A percentile compares a stretch with the other conserved stretches of the same genome.
These are phyloP conservation scores for Cynopterus brachyotis DNA, from an alignment of 2,113 vertebrate species.

Conservation along the genomic window DNA sequence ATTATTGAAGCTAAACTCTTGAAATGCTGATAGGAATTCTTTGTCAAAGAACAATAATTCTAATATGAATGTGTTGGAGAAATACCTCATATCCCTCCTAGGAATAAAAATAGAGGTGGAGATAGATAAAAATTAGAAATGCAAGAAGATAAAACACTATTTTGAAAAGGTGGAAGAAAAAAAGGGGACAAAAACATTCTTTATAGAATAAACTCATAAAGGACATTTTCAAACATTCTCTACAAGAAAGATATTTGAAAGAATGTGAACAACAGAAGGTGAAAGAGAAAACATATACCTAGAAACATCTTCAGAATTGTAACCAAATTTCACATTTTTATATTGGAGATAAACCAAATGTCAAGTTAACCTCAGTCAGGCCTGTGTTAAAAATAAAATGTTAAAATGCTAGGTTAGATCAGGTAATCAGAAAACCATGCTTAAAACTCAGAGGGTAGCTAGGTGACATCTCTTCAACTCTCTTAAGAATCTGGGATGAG, in stretches of 20 bases:
- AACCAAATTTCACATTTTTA: slow-evolving; percentile 56
- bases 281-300: slow-evolving; percentile 20
- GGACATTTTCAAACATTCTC: slow-evolving; percentile 35
- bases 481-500: slow-evolving; percentile 36
- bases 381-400: slow-evolving; percentile 60
- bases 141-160: slow-evolving; percentile 43
- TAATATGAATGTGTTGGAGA: background rate
- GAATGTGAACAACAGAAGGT: background rate
- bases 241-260: background rate
- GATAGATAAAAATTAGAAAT: slow-evolving; percentile 37
- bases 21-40: slow-evolving; percentile 59
- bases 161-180: slow-evolving; percentile 36
- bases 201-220: slow-evolving; percentile 21
- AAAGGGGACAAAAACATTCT: background rate
- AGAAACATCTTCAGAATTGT: slow-evolving; percentile 30
- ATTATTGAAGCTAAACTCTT: slow-evolving; percentile 62
- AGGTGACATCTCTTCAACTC: slow-evolving; percentile 46
- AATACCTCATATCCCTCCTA: slow-evolving; percentile 45
- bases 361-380: slow-evolving; percentile 37
- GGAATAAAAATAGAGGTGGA: slow-evolving; percentile 56
- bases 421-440: slow-evolving; percentile 38
- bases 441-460: slow-evolving; percentile 33
- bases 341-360: slow-evolving; percentile 55
- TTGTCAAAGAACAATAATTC: slow-evolving; percentile 54
- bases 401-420: slow-evolving; percentile 36